Evolutionary conservation across 2,113 vertebrate genomes (phyloP).

Genomic region (Ginglymostoma cirratum): DNA sequence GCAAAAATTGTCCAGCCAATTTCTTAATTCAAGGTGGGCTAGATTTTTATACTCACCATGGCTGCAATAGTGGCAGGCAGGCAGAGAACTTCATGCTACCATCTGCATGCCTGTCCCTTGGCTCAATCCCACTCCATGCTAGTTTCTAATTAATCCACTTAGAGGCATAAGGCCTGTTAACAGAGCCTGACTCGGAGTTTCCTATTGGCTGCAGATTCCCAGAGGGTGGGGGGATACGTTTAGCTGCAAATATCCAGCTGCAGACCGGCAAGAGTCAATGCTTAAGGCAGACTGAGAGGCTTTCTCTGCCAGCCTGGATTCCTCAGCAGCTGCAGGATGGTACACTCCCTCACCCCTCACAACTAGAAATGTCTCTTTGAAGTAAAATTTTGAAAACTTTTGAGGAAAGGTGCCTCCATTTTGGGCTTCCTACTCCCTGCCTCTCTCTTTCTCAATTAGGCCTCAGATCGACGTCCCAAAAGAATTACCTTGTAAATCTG

Average conservation of each 20-base stretch:
- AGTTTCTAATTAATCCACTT: neutral
- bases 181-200: neutral
- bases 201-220: neutral
- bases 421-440: no score
- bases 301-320: neutral
- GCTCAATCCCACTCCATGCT: neutral
- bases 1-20: neutral
- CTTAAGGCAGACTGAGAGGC: neutral
- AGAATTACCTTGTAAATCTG: no score
- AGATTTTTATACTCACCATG: neutral
- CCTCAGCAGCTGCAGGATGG: neutral
- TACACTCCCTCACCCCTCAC: neutral
- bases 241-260: no score
- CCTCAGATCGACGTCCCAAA: no score
- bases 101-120: no score
- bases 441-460: no score
- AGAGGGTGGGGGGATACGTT: neutral
- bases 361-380: neutral
- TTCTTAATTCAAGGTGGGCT: neutral
- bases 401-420: neutral
- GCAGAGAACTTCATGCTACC: no score
- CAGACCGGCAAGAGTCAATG: neutral
- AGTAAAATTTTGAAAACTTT: neutral
- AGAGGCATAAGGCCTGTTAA: neutral
- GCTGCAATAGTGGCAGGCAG: no score